Evolutionary conservation across 2,113 vertebrate genomes (phyloP).

Genomic region (Hystrix cristata): DNA sequence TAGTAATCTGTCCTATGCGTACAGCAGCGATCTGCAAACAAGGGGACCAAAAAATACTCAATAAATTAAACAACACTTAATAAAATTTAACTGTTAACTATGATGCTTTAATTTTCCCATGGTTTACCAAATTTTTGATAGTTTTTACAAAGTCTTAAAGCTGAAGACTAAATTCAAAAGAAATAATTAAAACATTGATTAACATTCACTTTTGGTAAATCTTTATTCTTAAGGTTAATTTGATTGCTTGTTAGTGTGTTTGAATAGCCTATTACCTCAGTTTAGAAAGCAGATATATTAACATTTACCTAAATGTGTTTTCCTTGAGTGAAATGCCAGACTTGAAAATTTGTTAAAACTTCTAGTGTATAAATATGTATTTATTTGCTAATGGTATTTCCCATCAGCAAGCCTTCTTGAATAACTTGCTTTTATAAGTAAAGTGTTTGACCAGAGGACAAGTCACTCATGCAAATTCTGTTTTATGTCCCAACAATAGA

Average conservation of each 20-base stretch:
- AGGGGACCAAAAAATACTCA: background rate
- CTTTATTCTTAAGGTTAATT: slow-evolving; percentile 68
- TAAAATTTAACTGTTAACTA: background rate
- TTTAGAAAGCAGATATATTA: slow-evolving; percentile 55
- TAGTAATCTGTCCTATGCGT: background rate
- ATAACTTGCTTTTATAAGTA: slow-evolving; percentile 64
- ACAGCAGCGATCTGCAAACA: background rate
- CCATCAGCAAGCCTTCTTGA: slow-evolving; percentile 25
- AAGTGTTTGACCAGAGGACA: slow-evolving; percentile 23
- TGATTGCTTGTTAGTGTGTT: slow-evolving; percentile 53
- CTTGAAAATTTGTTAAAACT: slow-evolving; percentile 15
- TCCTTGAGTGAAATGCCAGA: slow-evolving; percentile 68
- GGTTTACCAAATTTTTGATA: slow-evolving; percentile 35
- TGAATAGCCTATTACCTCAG: slow-evolving; percentile 62
- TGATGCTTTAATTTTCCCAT: slow-evolving; percentile 37
- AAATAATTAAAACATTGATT: slow-evolving; percentile 55
- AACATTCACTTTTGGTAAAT: slow-evolving; percentile 69
- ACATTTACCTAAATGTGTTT: slow-evolving; percentile 66
- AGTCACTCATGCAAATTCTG: slow-evolving; percentile 25
- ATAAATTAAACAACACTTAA: background rate
- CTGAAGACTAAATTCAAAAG: slow-evolving; percentile 26
- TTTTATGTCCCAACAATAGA: background rate
- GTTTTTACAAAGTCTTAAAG: background rate
- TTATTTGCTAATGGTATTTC: slow-evolving; percentile 59
- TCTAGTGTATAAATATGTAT: slow-evolving; percentile 62